Evolutionary conservation across 2,888 invertebrate genomes (phyloP).

Genomic region (Nomada hirtipes): DNA sequence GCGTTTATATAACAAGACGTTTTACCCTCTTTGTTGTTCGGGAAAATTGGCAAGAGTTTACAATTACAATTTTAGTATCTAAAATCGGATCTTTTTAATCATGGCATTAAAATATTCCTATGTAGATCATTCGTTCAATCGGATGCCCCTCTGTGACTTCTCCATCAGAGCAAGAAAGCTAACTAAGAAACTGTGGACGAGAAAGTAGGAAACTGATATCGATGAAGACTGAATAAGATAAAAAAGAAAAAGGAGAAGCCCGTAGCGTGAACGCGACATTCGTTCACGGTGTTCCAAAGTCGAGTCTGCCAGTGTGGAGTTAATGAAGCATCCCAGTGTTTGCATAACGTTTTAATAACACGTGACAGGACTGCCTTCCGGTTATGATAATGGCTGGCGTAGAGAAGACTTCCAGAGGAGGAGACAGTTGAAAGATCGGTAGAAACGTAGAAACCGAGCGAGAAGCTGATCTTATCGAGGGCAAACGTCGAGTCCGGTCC

Average conservation of each 20-base stretch:
- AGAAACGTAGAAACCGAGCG: slow-evolving; percentile 19
- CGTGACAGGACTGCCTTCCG: slow-evolving; percentile 45
- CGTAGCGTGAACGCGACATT: neutral
- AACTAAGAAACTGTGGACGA: neutral
- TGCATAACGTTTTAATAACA: slow-evolving; percentile 54
- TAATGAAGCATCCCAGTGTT: slow-evolving; percentile 49
- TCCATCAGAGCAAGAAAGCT: neutral
- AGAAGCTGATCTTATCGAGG: slow-evolving; percentile 13
- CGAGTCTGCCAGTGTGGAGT: slow-evolving; percentile 11
- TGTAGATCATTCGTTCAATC: too few species aligned
- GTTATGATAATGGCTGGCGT: slow-evolving; percentile 49
- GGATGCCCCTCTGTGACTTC: too few species aligned
- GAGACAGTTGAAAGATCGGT: neutral
- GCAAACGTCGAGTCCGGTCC: neutral
- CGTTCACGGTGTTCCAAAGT: slow-evolving; percentile 16
- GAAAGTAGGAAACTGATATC: neutral
- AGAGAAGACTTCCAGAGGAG: neutral
- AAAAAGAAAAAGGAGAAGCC: neutral
- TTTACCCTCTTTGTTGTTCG: too few species aligned
- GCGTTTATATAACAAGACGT: too few species aligned
- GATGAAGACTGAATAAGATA: neutral
- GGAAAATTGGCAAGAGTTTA: too few species aligned
- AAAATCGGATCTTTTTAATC: too few species aligned
- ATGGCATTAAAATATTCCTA: too few species aligned
- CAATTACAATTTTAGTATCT: too few species aligned